Base-by-base conservation (phyloP, 2,888 invertebrate genomes). In the Rugalucina vietnamica region DNA sequence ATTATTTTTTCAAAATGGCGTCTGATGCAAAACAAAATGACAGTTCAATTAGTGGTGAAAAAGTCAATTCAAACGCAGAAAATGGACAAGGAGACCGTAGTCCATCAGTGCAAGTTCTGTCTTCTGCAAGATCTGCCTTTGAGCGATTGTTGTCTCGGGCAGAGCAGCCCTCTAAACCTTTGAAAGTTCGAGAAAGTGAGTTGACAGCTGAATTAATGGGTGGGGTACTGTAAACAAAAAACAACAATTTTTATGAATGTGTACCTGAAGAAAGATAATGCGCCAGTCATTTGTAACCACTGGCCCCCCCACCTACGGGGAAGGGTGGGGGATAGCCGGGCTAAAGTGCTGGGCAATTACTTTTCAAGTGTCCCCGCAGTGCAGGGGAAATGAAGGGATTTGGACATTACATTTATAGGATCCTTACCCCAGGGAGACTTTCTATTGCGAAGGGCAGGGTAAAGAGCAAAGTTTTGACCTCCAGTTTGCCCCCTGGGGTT, bases 1-100 rank as follows among this genome's bases (percentile, higher is more conserved):
- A 73, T 73, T 69, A 49, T 39, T 43, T 74, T 76, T 39, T 70
- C 84, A 90, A 90, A 81, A 91, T 91, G 91, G 91, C 90, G 81
- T 88, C 86, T 54, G 60, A 81, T 78, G 84, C 88, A 89, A 85
- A 88, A 83, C 89, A 89, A 87, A 82, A 72, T 70, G 85, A 81
- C 60, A 81, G 43, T 29, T 65, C 36, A 49, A 81, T 70, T 75
- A 24, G 60, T 18, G 77, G 37, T 8, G 76, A 36, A 21, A 76
- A 60, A 39, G 70, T 71, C 24, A 50, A 43, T 29, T 36, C 32
- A 65, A 74, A 65, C 10, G 65, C 60, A 34, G 71, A 81, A 76
- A 79, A 71, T 37, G 75, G 29, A 24, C 21, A 74, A 18, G 43
- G 29, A 34, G 81, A 81, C 29, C 43, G 54, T 8, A 76, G 76